Evolutionary conservation across 2,888 invertebrate species (phyloP), one percentile per base, ranked within the genome.

Genomic region (Geophilus truncorum): DNA sequence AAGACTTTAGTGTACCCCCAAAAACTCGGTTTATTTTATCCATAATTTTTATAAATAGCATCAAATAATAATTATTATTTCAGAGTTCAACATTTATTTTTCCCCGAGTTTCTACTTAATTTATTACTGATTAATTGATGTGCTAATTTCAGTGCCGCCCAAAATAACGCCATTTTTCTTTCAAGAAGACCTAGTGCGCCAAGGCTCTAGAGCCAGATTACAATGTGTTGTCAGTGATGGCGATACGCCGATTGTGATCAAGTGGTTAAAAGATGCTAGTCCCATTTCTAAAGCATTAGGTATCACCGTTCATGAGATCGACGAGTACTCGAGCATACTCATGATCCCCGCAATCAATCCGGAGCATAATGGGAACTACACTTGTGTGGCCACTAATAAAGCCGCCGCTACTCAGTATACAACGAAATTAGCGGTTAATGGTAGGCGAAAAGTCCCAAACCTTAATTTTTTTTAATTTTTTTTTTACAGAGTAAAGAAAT

Each of bases 161-260:
- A 78, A 36, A 45, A 78, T 78, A 25, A 45, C 28, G 28, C 78
- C 78, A 45, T 78, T 78, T 28, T 78, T 40, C 10, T 78, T 78
- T 40, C 78, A 78, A 78, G 78, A 78, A 23, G 78, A 78, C 28
- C 10, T 78, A 45, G 40, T 78, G 23, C 40, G 78, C 0, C 40
- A 78, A 45, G 45, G 78, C 6, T 23, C 28, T 9, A 36, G 78
- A 23, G 78, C 45, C 18, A 9, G 78, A 1, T 23, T 78, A 7
- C 78, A 78, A 25, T 78, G 78, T 25, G 78, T 45, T 40, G 78
- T 78, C 40, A 45, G 40, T 28, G 78, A 78, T 23, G 78, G 78
- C n/a, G 78, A 78, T 28, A 23, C 40, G 12, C 78, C 78, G n/a
- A 23, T 78, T 10, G 45, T 51, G 5, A 78, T 78, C 15, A 78